Base-by-base conservation (phyloP, 2,797 vertebrate genomes). In the Arctocebus calabarensis region DNA sequence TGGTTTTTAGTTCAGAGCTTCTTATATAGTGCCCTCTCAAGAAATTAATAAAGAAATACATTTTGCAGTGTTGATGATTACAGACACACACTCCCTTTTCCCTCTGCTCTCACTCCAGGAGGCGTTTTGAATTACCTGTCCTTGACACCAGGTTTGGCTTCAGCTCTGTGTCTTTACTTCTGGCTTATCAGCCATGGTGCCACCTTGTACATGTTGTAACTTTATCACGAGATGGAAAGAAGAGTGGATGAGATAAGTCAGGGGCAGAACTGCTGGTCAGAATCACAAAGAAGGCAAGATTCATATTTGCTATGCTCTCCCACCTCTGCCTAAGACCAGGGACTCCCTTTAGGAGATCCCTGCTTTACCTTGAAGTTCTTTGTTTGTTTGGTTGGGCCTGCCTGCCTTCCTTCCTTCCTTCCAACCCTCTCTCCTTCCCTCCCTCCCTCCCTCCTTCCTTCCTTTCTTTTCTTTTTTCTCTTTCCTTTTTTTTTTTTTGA, bases 251-350 rank as follows among this genome's bases (percentile, higher is more conserved):
- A 83, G 34, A 66, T n/a, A 37, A 71, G 3, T 45, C 14, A 82
- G 29, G 25, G 43, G 17, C 34, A 89, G n/a, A 93, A 7, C 13
- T 91, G 32, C 34, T 40, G 13, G 34, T 52, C 25, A 83, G 61
- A 79, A 78, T 84, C 89, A 45, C 32, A 20, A 88, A 79, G 77
- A 96, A 89, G 37, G n/a, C 19, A 37, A 93, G 48, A 20, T 45
- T 82, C n/a, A 55, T 45, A 14, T 62, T 75, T 9, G 61, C 13
- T 79, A 4, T 73, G 40, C 68, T 77, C 52, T 1, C 22, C 16
- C 52, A 48, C 27, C 20, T 88, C 57, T 70, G 55, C 55, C 11
- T n/a, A 77, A 70, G 27, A 22, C 77, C n/a, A 29, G 7, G 64
- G 16, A 64, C 8, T 83, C 16, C 9, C 73, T 81, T 66, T 43